Conservation (phyloP, 2,888 invertebrate species). For the Cyrtodaria siliqua region DNA sequence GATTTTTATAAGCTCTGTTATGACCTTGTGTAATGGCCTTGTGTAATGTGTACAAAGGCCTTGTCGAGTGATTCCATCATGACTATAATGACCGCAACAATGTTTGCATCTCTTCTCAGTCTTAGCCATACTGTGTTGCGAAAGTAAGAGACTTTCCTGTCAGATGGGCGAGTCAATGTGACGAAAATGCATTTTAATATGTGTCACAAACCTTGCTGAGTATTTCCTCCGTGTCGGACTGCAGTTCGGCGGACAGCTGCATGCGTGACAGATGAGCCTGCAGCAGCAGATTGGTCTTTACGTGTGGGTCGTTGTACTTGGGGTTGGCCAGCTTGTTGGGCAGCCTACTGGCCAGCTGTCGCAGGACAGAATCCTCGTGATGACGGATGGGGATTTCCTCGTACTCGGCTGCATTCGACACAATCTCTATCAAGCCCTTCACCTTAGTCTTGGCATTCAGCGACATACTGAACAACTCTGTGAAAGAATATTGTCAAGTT, state of each 20-base stretch:
- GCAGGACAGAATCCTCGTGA: slow-evolving; percentile 95
- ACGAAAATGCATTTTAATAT: no score
- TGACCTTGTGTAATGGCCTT: no score
- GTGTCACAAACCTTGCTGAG: slow-evolving; percentile 88
- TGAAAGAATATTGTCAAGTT: no score
- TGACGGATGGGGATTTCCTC: slow-evolving; percentile 97
- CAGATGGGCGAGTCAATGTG: no score
- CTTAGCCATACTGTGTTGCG: no score
- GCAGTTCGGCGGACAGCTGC: slow-evolving; percentile 97
- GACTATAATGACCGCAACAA: no score
- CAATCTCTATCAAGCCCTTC: slow-evolving; percentile 98
- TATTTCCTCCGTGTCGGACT: slow-evolving; percentile 97
- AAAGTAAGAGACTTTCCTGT: no score
- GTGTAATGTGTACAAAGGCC: no score
- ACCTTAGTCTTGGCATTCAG: slow-evolving; percentile 99
- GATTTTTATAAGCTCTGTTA: no score
- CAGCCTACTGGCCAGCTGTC: slow-evolving; percentile 87
- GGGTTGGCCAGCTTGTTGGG: slow-evolving; percentile 91
- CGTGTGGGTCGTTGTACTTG: slow-evolving; percentile 98
- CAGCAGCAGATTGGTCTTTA: slow-evolving; percentile 96
- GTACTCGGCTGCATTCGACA: slow-evolving; percentile 99
- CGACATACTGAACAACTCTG: slow-evolving; percentile 98
- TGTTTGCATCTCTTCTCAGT: no score
- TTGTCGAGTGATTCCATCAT: no score
- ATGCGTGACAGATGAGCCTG: slow-evolving; percentile 98